Evolutionary conservation across 1,140 invertebrate species (phyloP).

Genomic region (Eciton burchellii): DNA sequence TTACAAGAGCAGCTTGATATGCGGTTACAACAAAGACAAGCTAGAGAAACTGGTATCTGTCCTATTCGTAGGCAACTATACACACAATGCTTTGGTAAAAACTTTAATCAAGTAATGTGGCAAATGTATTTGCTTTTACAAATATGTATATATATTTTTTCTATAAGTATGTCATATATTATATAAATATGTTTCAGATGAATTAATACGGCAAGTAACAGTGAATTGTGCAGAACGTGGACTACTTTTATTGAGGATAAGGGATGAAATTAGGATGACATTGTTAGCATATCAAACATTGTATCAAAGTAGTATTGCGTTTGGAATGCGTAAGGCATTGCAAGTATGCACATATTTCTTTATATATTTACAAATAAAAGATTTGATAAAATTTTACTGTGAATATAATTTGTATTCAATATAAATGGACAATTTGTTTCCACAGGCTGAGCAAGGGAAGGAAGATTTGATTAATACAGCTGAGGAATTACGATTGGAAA

Average conservation of each 20-base stretch:
- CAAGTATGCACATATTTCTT: conserved; percentile 86
- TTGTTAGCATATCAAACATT: conserved; percentile 97
- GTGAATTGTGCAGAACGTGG: conserved; percentile 99
- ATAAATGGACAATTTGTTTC: conserved; percentile 33
- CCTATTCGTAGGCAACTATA: conserved; percentile 97
- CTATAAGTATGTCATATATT: neutral
- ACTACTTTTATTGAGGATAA: conserved; percentile 94
- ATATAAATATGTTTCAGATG: conserved; percentile 87
- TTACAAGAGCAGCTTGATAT: conserved; percentile 98
- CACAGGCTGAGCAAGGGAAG: conserved; percentile 89
- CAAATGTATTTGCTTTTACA: too few species aligned
- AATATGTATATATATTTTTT: neutral
- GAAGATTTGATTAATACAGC: conserved; percentile 88
- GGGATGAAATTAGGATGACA: conserved; percentile 98
- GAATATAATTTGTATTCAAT: neutral
- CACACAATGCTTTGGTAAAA: conserved; percentile 97
- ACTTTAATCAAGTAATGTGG: neutral
- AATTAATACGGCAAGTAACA: conserved; percentile 97
- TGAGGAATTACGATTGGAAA: conserved; percentile 89
- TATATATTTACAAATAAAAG: neutral
- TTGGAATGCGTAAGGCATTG: conserved; percentile 98
- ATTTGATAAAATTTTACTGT: neutral
- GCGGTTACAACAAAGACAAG: conserved; percentile 95
- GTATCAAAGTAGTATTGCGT: conserved; percentile 98
- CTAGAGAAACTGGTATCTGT: conserved; percentile 98